Evolutionary conservation across 2,888 invertebrate genomes (phyloP), one percentile per base, ranked within the genome.

Genomic region (Andrena marginata): DNA sequence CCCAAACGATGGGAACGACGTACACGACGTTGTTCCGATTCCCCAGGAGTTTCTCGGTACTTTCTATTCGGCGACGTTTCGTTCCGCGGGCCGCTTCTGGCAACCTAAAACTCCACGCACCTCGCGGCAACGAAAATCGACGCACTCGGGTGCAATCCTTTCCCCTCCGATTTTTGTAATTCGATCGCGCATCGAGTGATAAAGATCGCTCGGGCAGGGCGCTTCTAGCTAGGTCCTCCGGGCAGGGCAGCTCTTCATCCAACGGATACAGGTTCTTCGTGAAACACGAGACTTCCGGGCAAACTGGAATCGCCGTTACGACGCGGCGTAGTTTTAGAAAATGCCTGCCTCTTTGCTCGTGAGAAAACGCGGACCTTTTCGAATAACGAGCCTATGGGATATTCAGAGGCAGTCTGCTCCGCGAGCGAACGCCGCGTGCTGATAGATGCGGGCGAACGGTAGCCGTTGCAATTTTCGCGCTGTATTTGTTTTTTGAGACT

Each of bases 231-330:
- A n/a, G 64, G 23, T n/a, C 42, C 70, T 70, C 64, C n/a, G 59
- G 29, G 10, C 16, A 16, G 35, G 48, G 26, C 64, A 33, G 80
- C 63, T 65, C 77, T 70, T 80, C 76, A 60, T 49, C 35, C 23
- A 5, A 72, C 68, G 65, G 75, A 80, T 75, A 77, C 63, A 60
- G 80, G 76, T 60, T 59, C 62, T 54, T 62, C 62, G 49, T 67
- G 70, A 69, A 75, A 83, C 70, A 42, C 74, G 85, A 84, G 60
- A 84, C 81, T 86, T 86, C 87, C 86, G 85, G 84, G 26, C 73
- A 77, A 84, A 86, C 78, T 87, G 78, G 85, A 74, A 84, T 77
- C 80, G 59, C 64, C 67, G 64, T 75, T 76, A 54, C 20, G 56
- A 23, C 20, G 62, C 33, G 63, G 13, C 23, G 59, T 49, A 56